phyloP scores from a whole-genome alignment of 2,888 invertebrate genomes.

The Cataglyphis cursor region DNA sequence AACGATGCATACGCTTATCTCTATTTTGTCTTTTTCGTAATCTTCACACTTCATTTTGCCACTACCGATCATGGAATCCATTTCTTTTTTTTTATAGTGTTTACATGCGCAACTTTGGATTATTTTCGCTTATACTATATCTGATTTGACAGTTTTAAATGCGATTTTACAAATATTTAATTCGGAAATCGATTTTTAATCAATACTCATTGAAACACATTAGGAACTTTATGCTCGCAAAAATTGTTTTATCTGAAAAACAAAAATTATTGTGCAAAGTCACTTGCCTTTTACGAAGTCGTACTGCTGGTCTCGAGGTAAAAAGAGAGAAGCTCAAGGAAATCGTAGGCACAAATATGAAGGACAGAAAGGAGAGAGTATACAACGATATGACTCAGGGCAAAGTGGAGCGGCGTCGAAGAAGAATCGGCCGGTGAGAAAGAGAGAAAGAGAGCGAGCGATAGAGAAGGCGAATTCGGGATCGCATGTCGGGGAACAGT shows the following conservation, averaged over 20 bases:
- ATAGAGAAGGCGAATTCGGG: conserved; percentile 77
- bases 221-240: not conserved
- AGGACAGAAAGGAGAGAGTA: conserved; percentile 9
- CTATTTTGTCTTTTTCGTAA: not conserved
- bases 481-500: conserved; percentile 85
- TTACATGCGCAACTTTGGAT: not conserved
- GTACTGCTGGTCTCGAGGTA: not conserved
- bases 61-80: not conserved
- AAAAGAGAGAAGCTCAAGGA: not conserved
- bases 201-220: not conserved
- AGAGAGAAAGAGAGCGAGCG: not conserved
- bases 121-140: not conserved
- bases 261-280: conserved; percentile 26
- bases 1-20: not conserved
- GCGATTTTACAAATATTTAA: not conserved
- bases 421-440: conserved; percentile 15
- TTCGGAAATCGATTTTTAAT: not conserved
- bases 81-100: not conserved
- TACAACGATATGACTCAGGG: conserved; percentile 53
- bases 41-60: not conserved
- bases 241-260: conserved; percentile 11
- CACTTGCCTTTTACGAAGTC: not conserved
- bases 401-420: conserved; percentile 61
- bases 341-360: conserved; percentile 9
- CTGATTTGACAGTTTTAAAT: not conserved